Base-by-base conservation (phyloP, 1,140 invertebrate genomes). In the Halyomorpha halys region DNA sequence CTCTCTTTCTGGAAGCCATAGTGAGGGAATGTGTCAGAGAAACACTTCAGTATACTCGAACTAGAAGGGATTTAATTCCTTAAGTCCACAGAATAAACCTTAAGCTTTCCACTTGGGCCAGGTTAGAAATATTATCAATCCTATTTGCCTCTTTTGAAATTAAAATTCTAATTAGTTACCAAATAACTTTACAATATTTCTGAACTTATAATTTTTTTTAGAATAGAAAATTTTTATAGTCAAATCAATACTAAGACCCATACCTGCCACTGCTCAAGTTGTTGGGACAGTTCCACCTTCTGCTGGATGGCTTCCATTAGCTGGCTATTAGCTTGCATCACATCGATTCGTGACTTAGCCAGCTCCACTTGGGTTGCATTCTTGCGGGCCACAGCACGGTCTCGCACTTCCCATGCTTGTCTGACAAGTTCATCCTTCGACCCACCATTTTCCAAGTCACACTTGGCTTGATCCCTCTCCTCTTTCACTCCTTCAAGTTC, bases 181-280 rank as follows among this genome's bases (percentile, higher is more conserved):
- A n/a, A n/a, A n/a, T n/a, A n/a, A n/a, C n/a, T n/a, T n/a, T n/a
- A n/a, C n/a, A n/a, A n/a, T n/a, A n/a, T n/a, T n/a, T n/a, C n/a
- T n/a, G n/a, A n/a, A n/a, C n/a, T n/a, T n/a, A n/a, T n/a, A n/a
- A n/a, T n/a, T 30, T 30, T 4, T 30, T 8, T 30, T 30, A 30
- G 3, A 30, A 30, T 4, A 4, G 4, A 39, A 39, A 8, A 39
- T 39, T 6, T 11, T 39, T 6, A 13, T 39, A 39, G 11, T 39
- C 6, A 39, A 39, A 39, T 11, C 1, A 39, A 39, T 39, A 39
- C 11, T 15, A 25, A 9, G 23, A 53, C 23, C n/a, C 53, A 13
- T 25, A 91, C 89, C 87, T 94, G 90, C 93, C 93, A 97, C 77
- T 96, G 92, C 71, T 96, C 93, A 15, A 97, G 76, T 73, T 96